Evolutionary conservation across 2,113 vertebrate genomes (phyloP).

Genomic region (Paraplagusia blochii): DNA sequence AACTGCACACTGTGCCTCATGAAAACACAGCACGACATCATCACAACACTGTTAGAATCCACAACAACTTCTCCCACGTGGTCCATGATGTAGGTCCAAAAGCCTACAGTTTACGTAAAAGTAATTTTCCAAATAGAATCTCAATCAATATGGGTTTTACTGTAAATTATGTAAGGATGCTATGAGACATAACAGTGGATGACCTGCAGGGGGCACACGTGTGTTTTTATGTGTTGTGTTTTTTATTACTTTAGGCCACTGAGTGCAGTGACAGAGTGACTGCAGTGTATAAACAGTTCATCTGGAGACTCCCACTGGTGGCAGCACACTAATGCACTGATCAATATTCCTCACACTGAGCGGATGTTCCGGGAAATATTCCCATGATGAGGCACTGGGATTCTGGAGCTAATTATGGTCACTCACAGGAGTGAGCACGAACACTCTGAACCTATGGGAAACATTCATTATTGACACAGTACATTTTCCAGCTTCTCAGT

Average conservation of each 20-base stretch:
- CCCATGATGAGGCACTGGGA: constrained; percentile 31
- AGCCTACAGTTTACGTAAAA: too few relatives aligned
- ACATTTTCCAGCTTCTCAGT: not conserved
- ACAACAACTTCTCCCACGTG: too few relatives aligned
- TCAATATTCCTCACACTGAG: constrained; percentile 49
- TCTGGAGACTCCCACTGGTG: constrained; percentile 22
- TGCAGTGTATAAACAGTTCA: constrained; percentile 28
- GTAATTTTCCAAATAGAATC: too few relatives aligned
- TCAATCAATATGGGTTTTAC: too few relatives aligned
- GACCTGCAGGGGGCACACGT: not conserved
- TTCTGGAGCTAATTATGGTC: constrained; percentile 45
- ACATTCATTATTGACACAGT: not conserved
- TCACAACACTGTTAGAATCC: too few relatives aligned
- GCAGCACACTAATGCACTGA: constrained; percentile 47
- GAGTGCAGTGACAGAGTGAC: constrained; percentile 30
- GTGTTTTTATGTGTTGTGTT: constrained; percentile 7
- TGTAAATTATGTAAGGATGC: too few relatives aligned
- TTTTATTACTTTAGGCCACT: constrained; percentile 22
- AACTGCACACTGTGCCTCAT: too few relatives aligned
- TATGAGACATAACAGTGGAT: not conserved
- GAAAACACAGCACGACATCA: too few relatives aligned
- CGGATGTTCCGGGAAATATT: constrained; percentile 47
- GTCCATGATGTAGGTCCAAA: too few relatives aligned
- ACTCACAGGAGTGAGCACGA: constrained; percentile 7
- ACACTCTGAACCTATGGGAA: not conserved